Percentiles rank a stretch among this genome's conserved stretches.
phyloP scores from a whole-genome alignment of 2,113 vertebrate species.

The Ciconia boyciana region DNA sequence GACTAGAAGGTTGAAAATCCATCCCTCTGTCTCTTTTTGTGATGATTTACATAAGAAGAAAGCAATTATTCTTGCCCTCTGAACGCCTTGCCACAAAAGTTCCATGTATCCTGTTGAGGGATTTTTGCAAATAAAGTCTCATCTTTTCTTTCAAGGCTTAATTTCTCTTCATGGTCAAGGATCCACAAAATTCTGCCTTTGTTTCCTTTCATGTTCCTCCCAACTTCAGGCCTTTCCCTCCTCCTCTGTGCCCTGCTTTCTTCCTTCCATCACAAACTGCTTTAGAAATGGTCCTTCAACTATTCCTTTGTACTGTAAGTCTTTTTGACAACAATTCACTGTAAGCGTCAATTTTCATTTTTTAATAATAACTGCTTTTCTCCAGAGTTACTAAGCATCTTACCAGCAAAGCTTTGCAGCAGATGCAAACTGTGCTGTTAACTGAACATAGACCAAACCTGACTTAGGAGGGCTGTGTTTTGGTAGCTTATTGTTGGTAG shows the following conservation, averaged over 20 bases:
- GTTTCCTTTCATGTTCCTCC: background rate
- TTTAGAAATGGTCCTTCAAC: background rate
- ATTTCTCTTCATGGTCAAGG: slow-evolving; percentile 2
- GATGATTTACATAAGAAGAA: slow-evolving; percentile 19
- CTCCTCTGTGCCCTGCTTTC: background rate
- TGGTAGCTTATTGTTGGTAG: background rate
- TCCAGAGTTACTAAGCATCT: background rate
- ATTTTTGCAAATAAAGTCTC: slow-evolving; percentile 18
- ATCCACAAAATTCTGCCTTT: slow-evolving; percentile 1
- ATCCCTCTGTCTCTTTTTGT: background rate
- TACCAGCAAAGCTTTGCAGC: background rate
- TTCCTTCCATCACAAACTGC: background rate
- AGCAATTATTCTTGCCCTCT: slow-evolving; percentile 26
- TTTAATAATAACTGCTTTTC: background rate
- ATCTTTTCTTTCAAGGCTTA: slow-evolving; percentile 6
- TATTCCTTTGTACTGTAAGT: background rate
- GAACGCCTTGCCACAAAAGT: background rate
- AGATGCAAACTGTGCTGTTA: background rate
- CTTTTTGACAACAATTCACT: background rate
- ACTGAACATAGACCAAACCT: background rate
- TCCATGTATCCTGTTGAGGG: background rate
- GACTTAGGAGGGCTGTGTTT: background rate
- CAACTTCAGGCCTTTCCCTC: background rate
- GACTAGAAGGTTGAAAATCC: background rate
- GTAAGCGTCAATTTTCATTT: background rate